Base-by-base conservation (phyloP, 2,888 invertebrate genomes). In the Stramonita haemastoma region DNA sequence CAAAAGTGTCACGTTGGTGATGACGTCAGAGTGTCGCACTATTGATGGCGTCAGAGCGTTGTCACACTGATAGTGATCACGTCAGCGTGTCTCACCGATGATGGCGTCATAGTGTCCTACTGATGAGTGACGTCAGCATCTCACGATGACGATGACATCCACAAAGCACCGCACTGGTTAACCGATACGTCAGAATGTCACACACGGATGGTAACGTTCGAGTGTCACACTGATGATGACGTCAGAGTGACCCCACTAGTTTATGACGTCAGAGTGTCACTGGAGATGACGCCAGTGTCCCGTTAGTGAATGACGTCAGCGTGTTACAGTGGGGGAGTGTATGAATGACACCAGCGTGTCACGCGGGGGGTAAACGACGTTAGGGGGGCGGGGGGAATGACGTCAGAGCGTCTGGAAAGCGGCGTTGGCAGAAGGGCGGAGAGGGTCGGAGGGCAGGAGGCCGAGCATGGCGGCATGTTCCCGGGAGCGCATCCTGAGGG, bases 401-500 rank as follows among this genome's bases (percentile, higher is more conserved):
- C 70, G 81, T 89, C 88, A 90, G 81, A 91, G 89, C n/a, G 90
- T 70, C 66, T 91, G 91, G 73, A 90, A 90, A 26, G 89, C 73
- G 46, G 81, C 22, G 66, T 89, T 90, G 86, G 89, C 86, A 36
- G 90, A 90, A 57, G 90, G 90, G 46, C 90, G 85, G 29, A 91
- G 79, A 26, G 89, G 91, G 34, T 92, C 90, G 0, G 91, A 90
- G 87, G 93, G 93, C 91, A 94, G 93, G 46, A 94, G 90, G 26
- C 94, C 93, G 70, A 94, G 91, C 87, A 94, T 94, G 22, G 92
- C 94, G 32, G 94, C 92, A 89, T 94, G 94, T 91, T 94, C 94
- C 86, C 94, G 94, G 89, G 94, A 94, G 84, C 93, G 93, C 91
- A 94, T 91, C 32, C 94, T 90, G n/a, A 94, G 90, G 15, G 93